These are phyloP conservation scores for Protaetia brevitarsis DNA, from an alignment of 1,140 invertebrate genomes.

Conservation along the genomic window DNA sequence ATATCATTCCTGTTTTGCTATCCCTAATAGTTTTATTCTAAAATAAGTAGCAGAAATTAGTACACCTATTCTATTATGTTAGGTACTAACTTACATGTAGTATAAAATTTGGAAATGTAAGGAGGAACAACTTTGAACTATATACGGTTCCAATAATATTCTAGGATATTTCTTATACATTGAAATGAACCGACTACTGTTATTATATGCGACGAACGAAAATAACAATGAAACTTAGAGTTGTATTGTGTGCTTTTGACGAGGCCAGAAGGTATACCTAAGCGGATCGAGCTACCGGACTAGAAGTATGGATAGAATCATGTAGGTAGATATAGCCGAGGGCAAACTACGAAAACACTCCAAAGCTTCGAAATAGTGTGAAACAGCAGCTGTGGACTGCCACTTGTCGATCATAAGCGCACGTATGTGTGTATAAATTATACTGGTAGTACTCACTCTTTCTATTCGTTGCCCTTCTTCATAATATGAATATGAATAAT, in stretches of 20 bases:
- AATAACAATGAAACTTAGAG: conserved; percentile 3
- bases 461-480: background rate
- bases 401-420: conserved; percentile 46
- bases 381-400: conserved; percentile 46
- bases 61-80: no score
- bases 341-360: conserved; percentile 36
- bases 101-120: no score
- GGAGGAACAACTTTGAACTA: no score
- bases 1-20: no score
- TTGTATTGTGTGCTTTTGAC: conserved; percentile 14
- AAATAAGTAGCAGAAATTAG: no score
- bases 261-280: conserved; percentile 15
- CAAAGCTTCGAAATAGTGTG: conserved; percentile 34
- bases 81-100: no score
- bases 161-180: no score
- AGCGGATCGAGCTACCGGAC: conserved; percentile 9
- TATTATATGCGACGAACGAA: background rate
- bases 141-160: no score
- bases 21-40: no score
- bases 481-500: conserved; percentile 44
- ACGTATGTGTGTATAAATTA: conserved; percentile 43
- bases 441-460: conserved; percentile 9
- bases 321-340: conserved; percentile 24
- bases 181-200: background rate
- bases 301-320: conserved; percentile 11